A percentile compares a stretch with the other conserved stretches of the same genome.
Conservation (phyloP, 2,888 invertebrate species). For the Polylopha cassiicola region DNA sequence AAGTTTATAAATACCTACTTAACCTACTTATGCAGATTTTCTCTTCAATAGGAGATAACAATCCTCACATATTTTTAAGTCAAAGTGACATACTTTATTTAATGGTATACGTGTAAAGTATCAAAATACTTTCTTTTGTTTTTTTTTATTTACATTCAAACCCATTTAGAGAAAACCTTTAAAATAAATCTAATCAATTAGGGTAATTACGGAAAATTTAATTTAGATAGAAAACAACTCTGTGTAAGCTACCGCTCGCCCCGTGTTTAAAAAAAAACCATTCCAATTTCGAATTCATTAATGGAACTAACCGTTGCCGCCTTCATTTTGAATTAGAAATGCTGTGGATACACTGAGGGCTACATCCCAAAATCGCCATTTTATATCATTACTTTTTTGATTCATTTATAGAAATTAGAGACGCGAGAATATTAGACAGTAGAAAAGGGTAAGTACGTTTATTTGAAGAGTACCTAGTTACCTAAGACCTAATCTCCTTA, state of each 20-base stretch:
- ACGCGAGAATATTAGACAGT: not conserved
- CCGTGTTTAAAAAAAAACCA: conserved; percentile 32
- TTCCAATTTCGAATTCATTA: conserved; percentile 43
- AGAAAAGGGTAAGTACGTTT: too few species aligned
- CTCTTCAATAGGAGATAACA: too few species aligned
- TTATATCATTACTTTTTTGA: conserved; percentile 8
- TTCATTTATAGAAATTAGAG: not conserved
- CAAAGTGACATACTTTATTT: too few species aligned
- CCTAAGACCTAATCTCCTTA: too few species aligned
- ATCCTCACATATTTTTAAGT: too few species aligned
- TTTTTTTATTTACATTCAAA: conserved; percentile 25
- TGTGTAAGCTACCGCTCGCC: conserved; percentile 32
- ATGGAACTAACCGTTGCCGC: conserved; percentile 35
- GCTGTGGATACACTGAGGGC: conserved; percentile 25
- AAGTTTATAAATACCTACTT: too few species aligned
- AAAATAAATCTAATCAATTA: conserved; percentile 31
- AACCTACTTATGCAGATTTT: too few species aligned
- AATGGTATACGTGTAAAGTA: too few species aligned
- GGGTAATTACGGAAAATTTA: conserved; percentile 30
- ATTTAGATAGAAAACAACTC: conserved; percentile 30
- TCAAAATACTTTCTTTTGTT: too few species aligned
- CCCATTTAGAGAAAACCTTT: conserved; percentile 19
- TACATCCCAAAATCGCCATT: conserved; percentile 2
- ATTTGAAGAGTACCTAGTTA: too few species aligned
- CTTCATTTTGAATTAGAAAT: conserved; percentile 38